These are phyloP conservation scores for Apamea anceps DNA, from an alignment of 2,888 invertebrate species.

Conservation along the genomic window DNA sequence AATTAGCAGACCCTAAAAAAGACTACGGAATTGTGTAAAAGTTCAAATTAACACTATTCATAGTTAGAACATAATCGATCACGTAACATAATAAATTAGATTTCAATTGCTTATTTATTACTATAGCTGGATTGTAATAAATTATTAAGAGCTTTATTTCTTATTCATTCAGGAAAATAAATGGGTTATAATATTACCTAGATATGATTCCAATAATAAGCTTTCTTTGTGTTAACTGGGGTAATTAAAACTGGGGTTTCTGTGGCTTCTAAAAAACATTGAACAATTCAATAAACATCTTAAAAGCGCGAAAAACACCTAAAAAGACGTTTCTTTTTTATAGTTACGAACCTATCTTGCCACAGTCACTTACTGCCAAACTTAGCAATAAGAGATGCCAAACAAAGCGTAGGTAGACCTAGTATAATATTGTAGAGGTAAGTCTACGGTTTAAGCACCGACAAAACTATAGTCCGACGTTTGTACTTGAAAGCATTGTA, in stretches of 20 bases:
- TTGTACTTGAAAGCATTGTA: conserved; percentile 32
- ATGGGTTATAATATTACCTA: neutral
- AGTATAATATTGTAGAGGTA: neutral
- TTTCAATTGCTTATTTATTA: neutral
- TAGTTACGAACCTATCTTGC: neutral
- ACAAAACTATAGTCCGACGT: conserved; percentile 5
- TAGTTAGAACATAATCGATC: neutral
- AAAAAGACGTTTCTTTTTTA: neutral
- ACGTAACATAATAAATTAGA: neutral
- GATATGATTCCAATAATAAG: neutral
- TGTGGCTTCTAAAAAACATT: neutral
- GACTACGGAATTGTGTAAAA: neutral
- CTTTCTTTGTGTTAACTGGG: neutral
- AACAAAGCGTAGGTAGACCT: neutral
- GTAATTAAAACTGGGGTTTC: neutral
- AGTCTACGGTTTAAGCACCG: neutral
- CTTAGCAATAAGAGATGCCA: neutral
- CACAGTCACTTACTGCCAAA: neutral
- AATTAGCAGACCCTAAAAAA: neutral
- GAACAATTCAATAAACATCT: neutral
- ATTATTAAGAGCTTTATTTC: neutral
- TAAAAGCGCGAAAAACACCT: neutral
- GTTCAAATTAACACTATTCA: neutral
- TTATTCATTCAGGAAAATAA: too few species aligned
- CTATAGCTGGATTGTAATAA: neutral